Percentiles rank a stretch among this genome's conserved stretches.
Conservation (phyloP, 2,888 invertebrate species). For the Noctua fimbriata region DNA sequence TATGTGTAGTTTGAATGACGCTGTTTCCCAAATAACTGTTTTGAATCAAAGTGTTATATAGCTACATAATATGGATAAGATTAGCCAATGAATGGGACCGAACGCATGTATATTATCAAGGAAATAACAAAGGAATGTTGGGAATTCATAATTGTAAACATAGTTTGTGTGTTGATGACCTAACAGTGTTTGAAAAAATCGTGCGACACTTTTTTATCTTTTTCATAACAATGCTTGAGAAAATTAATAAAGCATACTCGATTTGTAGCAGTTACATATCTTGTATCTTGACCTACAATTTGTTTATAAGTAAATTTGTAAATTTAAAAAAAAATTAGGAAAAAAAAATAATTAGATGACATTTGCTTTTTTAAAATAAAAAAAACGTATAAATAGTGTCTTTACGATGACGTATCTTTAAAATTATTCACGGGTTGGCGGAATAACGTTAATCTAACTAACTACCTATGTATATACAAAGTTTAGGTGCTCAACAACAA, state of each 20-base stretch:
- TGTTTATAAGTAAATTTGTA: not conserved
- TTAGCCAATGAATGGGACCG: constrained; percentile 4
- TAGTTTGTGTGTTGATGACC: not conserved
- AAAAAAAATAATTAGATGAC: not conserved
- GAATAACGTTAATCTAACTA: not conserved
- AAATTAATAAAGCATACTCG: not conserved
- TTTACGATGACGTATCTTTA: not conserved
- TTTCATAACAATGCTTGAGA: not conserved
- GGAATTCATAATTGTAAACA: constrained; percentile 11
- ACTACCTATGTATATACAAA: not conserved
- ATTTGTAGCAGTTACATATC: not conserved
- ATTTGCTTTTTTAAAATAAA: not conserved
- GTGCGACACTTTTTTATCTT: not conserved
- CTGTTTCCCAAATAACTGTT: not conserved
- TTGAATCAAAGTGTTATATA: not conserved
- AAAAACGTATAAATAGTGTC: not conserved
- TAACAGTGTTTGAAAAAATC: not conserved
- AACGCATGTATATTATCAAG: not conserved
- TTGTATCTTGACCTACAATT: not conserved
- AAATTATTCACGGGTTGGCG: not conserved
- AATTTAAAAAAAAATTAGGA: too few relatives aligned
- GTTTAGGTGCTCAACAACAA: not conserved
- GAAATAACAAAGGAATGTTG: constrained; percentile 16
- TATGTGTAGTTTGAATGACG: not conserved
- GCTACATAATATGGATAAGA: constrained; percentile 15